Base-by-base conservation (phyloP, 2,888 invertebrate species). In the Drosophila algonquin region DNA sequence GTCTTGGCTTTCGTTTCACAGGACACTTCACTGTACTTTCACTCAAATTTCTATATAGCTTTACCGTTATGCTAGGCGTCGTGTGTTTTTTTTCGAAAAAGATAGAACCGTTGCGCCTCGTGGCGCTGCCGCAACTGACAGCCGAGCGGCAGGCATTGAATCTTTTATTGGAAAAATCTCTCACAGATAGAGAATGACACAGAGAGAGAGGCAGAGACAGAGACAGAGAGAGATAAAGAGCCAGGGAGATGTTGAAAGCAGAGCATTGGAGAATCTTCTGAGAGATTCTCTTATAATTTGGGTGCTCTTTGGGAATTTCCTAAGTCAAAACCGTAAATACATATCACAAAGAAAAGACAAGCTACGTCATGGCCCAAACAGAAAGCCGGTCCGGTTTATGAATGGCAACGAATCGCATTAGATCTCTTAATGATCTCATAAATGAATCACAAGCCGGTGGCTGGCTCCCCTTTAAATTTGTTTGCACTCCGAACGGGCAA, bases 81-180 rank as follows among this genome's bases (percentile, higher is more conserved):
- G 27, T 47, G 27, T 14, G 1, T 40, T 14, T 12, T 14, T 14
- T n/a, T 40, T 40, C 40, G 40, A 40, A 40, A 7, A n/a, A 7
- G 21, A 24, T 58, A n/a, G 32, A 58, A 61, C 61, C 62, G 75
- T 57, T 72, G 86, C 75, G 82, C 70, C 70, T 59, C 77, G 71
- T 71, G 69, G 80, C 86, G 80, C 86, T 63, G 73, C 80, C 82
- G 73, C 77, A 73, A 82, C 82, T 82, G 86, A 51, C 75, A 55
- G 72, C 56, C 57, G 65, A 72, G 56, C 51, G 70, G 52, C 50
- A 32, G 32, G 47, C 32, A 50, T 40, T 27, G 46, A 68, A 82
- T 75, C 80, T 75, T 85, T 77, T 82, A 82, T 87, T 77, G 46
- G 75, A 70, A 77, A 59, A 69, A 53, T 18, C 30, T 47, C 65